Evolutionary conservation across 2,113 vertebrate species (phyloP).

Genomic region (Cyprinodon brontotheroides): DNA sequence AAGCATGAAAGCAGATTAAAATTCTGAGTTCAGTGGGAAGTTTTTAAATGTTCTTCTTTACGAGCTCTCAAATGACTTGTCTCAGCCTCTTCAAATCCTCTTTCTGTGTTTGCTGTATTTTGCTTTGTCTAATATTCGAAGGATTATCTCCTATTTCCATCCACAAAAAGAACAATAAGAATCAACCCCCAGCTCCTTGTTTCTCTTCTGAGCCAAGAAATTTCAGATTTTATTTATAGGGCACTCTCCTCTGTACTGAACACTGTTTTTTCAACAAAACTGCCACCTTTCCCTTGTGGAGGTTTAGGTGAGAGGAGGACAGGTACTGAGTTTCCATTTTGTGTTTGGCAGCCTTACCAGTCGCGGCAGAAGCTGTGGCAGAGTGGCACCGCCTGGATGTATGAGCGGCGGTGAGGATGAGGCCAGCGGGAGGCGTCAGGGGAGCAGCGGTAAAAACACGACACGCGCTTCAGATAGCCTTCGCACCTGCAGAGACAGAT

Average conservation of each 20-base stretch:
- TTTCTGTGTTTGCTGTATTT: background rate
- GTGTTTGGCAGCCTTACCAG: slow-evolving; percentile 76
- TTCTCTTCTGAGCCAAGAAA: background rate
- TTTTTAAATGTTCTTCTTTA: background rate
- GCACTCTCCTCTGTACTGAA: slow-evolving; percentile 11
- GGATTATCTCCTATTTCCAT: background rate
- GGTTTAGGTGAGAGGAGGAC: slow-evolving; percentile 10
- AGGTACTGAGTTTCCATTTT: slow-evolving; percentile 25
- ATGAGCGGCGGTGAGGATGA: slow-evolving; percentile 65
- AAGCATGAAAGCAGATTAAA: background rate
- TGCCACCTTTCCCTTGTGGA: background rate
- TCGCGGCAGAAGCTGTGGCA: slow-evolving; percentile 85
- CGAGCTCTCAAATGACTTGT: background rate
- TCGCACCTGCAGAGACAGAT: slow-evolving; percentile 64
- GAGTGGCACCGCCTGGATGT: slow-evolving; percentile 80
- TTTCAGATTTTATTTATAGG: background rate
- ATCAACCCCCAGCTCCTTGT: background rate
- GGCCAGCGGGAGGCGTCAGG: slow-evolving; percentile 80
- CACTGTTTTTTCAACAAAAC: background rate
- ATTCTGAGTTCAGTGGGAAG: background rate
- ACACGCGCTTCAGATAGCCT: slow-evolving; percentile 75
- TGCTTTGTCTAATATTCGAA: background rate
- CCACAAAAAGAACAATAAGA: background rate
- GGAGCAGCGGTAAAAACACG: slow-evolving; percentile 82
- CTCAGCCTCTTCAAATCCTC: background rate